A percentile compares a stretch with the other conserved stretches of the same genome.
Conservation (phyloP, 2,888 invertebrate species). For the Drosophila anomalipes region DNA sequence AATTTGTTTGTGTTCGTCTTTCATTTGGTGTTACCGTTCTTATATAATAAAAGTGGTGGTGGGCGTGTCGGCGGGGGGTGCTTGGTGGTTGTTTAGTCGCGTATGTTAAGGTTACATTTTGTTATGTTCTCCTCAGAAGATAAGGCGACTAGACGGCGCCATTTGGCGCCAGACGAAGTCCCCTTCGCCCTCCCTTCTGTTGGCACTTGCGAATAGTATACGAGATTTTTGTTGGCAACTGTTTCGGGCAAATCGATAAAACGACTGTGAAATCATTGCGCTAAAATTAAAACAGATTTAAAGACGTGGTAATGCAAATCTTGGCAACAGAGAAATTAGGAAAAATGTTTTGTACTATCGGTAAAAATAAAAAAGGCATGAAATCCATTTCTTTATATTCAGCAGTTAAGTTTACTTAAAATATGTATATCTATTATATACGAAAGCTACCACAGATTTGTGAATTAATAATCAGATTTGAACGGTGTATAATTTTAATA, state of each 20-base stretch:
- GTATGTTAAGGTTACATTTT: constrained; percentile 75
- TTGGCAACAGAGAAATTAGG: constrained; percentile 1
- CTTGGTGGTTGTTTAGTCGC: constrained; percentile 31
- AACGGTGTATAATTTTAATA: neutral
- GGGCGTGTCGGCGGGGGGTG: neutral
- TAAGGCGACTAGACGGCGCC: constrained; percentile 73
- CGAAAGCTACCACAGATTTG: neutral
- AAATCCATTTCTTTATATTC: neutral
- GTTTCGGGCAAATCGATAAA: constrained; percentile 63
- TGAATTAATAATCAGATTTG: neutral
- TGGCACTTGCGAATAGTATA: constrained; percentile 17
- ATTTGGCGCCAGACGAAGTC: constrained; percentile 45
- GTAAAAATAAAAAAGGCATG: neutral
- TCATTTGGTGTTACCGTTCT: constrained; percentile 34
- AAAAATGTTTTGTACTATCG: neutral
- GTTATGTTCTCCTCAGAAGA: constrained; percentile 44
- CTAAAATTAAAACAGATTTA: constrained; percentile 54
- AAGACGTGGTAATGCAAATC: constrained; percentile 26
- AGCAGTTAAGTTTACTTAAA: neutral
- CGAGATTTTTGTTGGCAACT: constrained; percentile 55
- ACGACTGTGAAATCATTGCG: constrained; percentile 52
- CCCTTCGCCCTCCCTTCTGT: constrained; percentile 1
- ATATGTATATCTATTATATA: neutral
- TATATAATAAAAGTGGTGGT: constrained; percentile 54
- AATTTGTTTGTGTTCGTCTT: constrained; percentile 55